These are phyloP conservation scores for Verasper variegatus DNA, from an alignment of 2,113 vertebrate genomes.

Conservation along the genomic window DNA sequence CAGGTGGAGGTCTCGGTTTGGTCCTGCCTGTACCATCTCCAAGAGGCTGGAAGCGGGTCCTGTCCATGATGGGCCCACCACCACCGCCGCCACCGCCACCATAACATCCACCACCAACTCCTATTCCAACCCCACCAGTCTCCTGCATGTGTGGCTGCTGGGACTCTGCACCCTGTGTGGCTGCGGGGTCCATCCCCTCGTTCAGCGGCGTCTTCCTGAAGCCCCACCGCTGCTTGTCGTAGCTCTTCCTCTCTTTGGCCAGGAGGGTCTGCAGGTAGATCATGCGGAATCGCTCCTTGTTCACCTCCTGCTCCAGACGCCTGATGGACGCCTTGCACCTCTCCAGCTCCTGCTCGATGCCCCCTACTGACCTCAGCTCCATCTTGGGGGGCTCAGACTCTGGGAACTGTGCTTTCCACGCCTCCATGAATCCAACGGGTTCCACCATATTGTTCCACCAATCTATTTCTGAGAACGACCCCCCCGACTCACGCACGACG, in stretches of 20 bases:
- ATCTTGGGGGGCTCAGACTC: slow-evolving; percentile 96
- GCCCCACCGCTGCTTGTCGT: slow-evolving; percentile 97
- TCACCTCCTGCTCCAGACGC: slow-evolving; percentile 95
- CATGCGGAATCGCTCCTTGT: slow-evolving; percentile 99
- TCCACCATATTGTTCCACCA: slow-evolving; percentile 91
- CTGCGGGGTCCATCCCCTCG: slow-evolving; percentile 83
- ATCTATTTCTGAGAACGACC: slow-evolving; percentile 40
- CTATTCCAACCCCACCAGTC: slow-evolving; percentile 59
- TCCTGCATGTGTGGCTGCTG: slow-evolving; percentile 80
- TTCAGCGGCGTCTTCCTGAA: slow-evolving; percentile 88
- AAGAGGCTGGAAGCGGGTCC: slow-evolving; percentile 73
- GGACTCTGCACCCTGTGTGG: slow-evolving; percentile 69
- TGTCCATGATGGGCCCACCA: slow-evolving; percentile 31
- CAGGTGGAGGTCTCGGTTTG: slow-evolving; percentile 84
- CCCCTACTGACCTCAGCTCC: slow-evolving; percentile 93
- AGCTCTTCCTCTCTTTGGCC: slow-evolving; percentile 96
- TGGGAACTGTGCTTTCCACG: slow-evolving; percentile 97
- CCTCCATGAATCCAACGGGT: slow-evolving; percentile 97
- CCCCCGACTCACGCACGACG: slow-evolving; percentile 36
- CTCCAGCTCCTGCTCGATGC: slow-evolving; percentile 96
- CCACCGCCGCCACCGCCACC: too few relatives aligned
- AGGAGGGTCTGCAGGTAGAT: slow-evolving; percentile 99
- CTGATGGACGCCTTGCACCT: slow-evolving; percentile 94
- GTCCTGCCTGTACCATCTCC: slow-evolving; percentile 82
- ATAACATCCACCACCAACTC: slow-evolving; percentile 48